Evolutionary conservation across 2,113 vertebrate species (phyloP).

Genomic region (Tetraodon nigroviridis): DNA sequence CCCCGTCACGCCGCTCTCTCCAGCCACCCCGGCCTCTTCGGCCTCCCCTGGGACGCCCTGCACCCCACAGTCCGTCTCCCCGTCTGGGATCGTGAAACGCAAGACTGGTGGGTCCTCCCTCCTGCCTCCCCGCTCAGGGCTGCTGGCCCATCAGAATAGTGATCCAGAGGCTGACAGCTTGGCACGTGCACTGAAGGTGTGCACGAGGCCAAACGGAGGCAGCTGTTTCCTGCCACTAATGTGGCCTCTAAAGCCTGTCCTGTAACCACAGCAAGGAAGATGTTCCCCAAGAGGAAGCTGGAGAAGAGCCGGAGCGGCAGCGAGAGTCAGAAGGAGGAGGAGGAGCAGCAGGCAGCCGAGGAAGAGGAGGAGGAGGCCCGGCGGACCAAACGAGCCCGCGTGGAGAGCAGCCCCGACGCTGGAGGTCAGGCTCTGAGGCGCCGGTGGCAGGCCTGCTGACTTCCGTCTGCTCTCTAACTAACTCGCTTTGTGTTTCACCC

Average conservation of each 20-base stretch:
- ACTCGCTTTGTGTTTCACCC: conserved; percentile 29
- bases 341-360: conserved; percentile 16
- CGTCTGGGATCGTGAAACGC: conserved; percentile 74
- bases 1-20: conserved; percentile 30
- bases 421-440: conserved; percentile 27
- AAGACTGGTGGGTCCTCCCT: conserved; percentile 75
- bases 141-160: too few species aligned
- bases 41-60: conserved; percentile 47
- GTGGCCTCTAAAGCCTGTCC: not conserved
- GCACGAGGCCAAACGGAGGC: too few species aligned
- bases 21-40: conserved; percentile 27
- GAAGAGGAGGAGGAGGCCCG: conserved; percentile 45
- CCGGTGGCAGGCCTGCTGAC: conserved; percentile 37
- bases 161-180: too few species aligned
- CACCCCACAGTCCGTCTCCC: conserved; percentile 66
- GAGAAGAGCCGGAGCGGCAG: conserved; percentile 42
- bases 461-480: conserved; percentile 39
- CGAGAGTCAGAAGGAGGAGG: conserved; percentile 47
- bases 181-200: too few species aligned
- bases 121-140: too few species aligned
- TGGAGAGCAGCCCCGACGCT: conserved; percentile 20
- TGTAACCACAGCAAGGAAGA: conserved; percentile 79
- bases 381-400: conserved; percentile 53
- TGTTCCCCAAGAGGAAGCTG: conserved; percentile 81
- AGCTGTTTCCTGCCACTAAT: too few species aligned